These are phyloP conservation scores for Rhinichthys osculus DNA, from an alignment of 2,797 vertebrate genomes.

Conservation along the genomic window DNA sequence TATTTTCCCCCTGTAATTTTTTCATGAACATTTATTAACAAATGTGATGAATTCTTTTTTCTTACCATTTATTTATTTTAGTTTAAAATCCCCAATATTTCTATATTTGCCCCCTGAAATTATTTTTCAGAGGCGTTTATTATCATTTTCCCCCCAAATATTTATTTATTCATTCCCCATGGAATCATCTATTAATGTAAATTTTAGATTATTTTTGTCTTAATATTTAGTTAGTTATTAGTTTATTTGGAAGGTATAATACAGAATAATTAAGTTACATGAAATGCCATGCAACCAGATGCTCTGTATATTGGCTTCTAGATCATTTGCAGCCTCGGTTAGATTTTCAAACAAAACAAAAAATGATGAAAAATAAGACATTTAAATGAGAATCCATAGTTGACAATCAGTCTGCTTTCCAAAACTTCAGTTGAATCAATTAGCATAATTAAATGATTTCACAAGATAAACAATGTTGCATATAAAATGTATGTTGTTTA, in stretches of 20 bases:
- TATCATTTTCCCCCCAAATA: not conserved
- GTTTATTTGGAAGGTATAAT: not conserved
- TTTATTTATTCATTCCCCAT: not conserved
- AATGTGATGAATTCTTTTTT: not conserved
- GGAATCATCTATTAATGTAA: not conserved
- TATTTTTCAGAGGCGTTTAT: too few relatives aligned
- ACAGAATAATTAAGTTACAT: not conserved
- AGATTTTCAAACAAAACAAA: not conserved
- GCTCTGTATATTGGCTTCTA: not conserved
- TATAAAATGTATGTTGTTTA: not conserved
- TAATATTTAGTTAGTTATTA: not conserved
- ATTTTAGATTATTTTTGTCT: not conserved
- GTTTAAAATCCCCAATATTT: too few relatives aligned
- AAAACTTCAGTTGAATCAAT: not conserved
- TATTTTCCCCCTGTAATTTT: not conserved
- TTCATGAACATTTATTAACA: not conserved
- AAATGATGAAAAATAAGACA: not conserved
- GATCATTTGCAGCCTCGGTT: not conserved
- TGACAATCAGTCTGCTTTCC: not conserved
- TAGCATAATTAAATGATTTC: not conserved
- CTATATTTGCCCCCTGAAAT: too few relatives aligned
- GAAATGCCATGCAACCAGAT: not conserved
- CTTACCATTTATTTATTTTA: too few relatives aligned
- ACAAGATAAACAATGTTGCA: not conserved
- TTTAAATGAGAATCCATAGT: not conserved